These are phyloP conservation scores for Ornithorhynchus anatinus DNA, from an alignment of 2,113 vertebrate species.

Conservation along the genomic window DNA sequence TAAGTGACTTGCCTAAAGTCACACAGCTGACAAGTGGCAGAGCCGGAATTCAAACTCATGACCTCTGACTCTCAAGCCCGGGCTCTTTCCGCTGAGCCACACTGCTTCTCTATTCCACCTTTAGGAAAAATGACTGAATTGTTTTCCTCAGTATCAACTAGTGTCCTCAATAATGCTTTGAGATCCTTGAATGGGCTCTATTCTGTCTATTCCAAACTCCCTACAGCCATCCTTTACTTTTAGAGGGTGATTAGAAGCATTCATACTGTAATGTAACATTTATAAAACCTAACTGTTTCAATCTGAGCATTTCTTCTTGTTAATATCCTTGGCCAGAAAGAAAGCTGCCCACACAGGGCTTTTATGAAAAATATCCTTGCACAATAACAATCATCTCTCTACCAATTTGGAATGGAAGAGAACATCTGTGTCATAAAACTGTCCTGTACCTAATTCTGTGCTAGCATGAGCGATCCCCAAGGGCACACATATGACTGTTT, in stretches of 20 bases:
- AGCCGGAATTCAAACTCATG: too few species aligned
- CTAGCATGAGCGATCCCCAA: slow-evolving; percentile 2
- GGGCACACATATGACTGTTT: too few species aligned
- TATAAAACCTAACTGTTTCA: slow-evolving; percentile 28
- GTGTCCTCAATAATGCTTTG: neutral
- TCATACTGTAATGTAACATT: slow-evolving; percentile 23
- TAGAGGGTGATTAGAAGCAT: slow-evolving; percentile 25
- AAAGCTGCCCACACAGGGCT: slow-evolving; percentile 41
- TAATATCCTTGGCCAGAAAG: slow-evolving; percentile 26
- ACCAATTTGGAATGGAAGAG: slow-evolving; percentile 21
- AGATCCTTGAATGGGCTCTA: neutral
- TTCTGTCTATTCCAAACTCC: slow-evolving; percentile 18
- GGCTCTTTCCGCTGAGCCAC: too few species aligned
- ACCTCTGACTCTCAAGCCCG: too few species aligned
- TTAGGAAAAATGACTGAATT: too few species aligned
- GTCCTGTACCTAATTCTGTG: slow-evolving; percentile 1
- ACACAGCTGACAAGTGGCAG: too few species aligned
- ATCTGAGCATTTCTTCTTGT: slow-evolving; percentile 35
- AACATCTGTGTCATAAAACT: slow-evolving; percentile 19
- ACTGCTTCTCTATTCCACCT: too few species aligned
- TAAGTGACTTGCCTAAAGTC: too few species aligned
- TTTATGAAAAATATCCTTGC: slow-evolving; percentile 27
- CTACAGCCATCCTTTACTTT: neutral
- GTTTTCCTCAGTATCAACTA: slow-evolving; percentile 12
- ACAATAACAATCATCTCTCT: slow-evolving; percentile 27